These are phyloP conservation scores for Diaphora mendica DNA, from an alignment of 2,888 invertebrate species.

Conservation along the genomic window DNA sequence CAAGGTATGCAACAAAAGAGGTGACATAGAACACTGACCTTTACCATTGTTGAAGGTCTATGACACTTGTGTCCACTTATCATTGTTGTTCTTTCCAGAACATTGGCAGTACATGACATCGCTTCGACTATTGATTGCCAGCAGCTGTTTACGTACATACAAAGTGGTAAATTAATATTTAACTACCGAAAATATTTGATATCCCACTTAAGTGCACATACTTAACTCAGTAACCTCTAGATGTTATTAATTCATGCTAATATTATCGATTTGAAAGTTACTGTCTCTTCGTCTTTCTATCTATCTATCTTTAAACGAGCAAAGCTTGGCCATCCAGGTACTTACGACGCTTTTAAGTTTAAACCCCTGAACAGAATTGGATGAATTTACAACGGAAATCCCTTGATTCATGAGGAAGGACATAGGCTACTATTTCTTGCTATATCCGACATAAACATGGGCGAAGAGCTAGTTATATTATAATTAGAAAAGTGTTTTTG, in stretches of 20 bases:
- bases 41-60: not conserved
- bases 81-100: not conserved
- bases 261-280: too few relatives aligned
- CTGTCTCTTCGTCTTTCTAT: too few relatives aligned
- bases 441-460: too few relatives aligned
- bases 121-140: not conserved
- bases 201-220: not conserved
- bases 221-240: not conserved
- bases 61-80: not conserved
- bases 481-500: too few relatives aligned
- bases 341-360: too few relatives aligned
- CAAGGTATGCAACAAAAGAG: not conserved
- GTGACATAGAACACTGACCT: not conserved
- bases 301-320: too few relatives aligned
- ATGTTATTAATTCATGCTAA: not conserved
- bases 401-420: too few relatives aligned
- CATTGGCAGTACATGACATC: not conserved
- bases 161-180: not conserved
- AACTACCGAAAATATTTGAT: not conserved
- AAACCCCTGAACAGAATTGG: too few relatives aligned
- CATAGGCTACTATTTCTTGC: too few relatives aligned
- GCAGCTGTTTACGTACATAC: not conserved
- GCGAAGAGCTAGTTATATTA: too few relatives aligned
- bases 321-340: too few relatives aligned
- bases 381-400: too few relatives aligned